Conservation (phyloP, 2,797 vertebrate species). For the Sciurus carolinensis region DNA sequence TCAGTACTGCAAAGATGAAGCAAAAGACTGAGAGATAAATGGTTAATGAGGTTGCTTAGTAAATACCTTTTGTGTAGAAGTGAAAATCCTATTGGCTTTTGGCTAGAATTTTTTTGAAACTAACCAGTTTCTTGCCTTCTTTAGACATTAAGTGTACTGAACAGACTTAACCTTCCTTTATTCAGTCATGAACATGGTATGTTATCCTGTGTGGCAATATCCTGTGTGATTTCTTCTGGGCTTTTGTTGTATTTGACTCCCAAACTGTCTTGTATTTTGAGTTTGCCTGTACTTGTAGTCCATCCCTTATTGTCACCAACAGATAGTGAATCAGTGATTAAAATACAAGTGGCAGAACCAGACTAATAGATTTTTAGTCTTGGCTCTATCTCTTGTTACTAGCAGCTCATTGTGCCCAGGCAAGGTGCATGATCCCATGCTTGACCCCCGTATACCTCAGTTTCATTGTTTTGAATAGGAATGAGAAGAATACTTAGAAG, state of each 20-base stretch:
- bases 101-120: neutral
- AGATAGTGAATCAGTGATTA: neutral
- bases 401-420: neutral
- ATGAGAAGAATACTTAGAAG: constrained; percentile 6
- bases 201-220: neutral
- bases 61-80: constrained; percentile 16
- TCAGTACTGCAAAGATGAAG: neutral
- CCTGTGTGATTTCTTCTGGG: neutral
- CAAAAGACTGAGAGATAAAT: neutral
- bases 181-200: neutral
- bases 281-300: neutral
- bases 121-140: constrained; percentile 14
- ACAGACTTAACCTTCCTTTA: constrained; percentile 12
- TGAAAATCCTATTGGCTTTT: constrained; percentile 43
- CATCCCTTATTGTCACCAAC: neutral
- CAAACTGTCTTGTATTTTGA: constrained; percentile 45
- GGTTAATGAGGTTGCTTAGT: neutral
- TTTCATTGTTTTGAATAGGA: constrained; percentile 47
- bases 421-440: too few relatives aligned
- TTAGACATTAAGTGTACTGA: neutral
- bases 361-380: neutral
- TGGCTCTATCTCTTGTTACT: neutral
- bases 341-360: neutral
- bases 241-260: constrained; percentile 21
- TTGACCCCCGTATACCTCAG: neutral